Evolutionary conservation across 92 coral and sea anemone species (phyloP), one percentile per base, ranked within the genome.

Genomic region (Porites evermanni): DNA sequence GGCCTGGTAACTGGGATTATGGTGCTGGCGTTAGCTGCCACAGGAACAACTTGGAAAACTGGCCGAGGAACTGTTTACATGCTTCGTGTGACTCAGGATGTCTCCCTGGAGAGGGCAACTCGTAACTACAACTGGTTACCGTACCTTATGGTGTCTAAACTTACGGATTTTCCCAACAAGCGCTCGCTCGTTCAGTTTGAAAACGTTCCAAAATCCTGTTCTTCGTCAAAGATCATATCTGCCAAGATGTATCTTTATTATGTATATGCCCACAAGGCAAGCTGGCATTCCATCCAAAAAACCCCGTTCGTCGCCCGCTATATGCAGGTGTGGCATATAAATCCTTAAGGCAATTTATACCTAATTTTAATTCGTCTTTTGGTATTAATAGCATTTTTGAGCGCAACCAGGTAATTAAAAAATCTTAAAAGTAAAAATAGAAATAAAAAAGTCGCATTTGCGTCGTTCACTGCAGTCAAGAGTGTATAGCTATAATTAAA

Each of bases 241-340:
- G 91, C 91, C 29, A 88, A 88, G 64, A 88, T 88, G 91, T 88
- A 88, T 24, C 64, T 88, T 12, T 88, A 78, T 71, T 91, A 75
- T 51, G 87, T 23, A 1, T 88, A 91, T 24, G 92, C 94, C 0
- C 92, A 91, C 82, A 91, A 91, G 59, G 81, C 89, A 8, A 84
- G 89, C 50, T 56, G 67, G 10, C 74, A 72, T 64, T 17, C 59
- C 67, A 61, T 60, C 0, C 0, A 58, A 17, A 23, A 84, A 20
- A 77, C 65, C 12, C 94, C 93, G 1, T 72, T 56, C 3, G 67
- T 92, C 73, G 24, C 61, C 20, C 92, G 94, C n/a, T 72, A 65
- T 17, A 20, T 92, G 26, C 67, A 47, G 51, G 94, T 58, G 63
- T 14, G 63, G 29, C 29, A 2, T 29, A 29, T 29, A 29, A 29